Evolutionary conservation across 2,888 invertebrate species (phyloP), one percentile per base, ranked within the genome.

Genomic region (Holacanthella duospinosa): DNA sequence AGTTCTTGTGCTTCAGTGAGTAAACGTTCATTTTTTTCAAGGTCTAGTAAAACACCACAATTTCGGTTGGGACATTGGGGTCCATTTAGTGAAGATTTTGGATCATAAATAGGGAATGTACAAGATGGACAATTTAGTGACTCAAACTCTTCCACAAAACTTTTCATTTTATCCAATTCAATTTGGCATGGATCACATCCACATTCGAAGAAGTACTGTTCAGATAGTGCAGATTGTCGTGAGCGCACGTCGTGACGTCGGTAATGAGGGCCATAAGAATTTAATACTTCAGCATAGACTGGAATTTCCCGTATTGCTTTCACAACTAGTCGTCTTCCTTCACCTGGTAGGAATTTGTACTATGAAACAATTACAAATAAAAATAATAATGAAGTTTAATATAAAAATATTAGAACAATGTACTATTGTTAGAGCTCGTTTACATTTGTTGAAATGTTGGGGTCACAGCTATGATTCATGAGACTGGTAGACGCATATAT

Each of bases 401-500:
- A 16, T 16, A 36, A 36, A 36, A 9, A 36, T n/a, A n/a, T n/a
- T n/a, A 6, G 36, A 36, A 36, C 36, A 6, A 36, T 6, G 36
- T 9, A 36, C 6, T 9, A 48, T 9, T 48, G 36, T 36, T 12
- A 16, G 36, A 36, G 6, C 36, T 16, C 9, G 6, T 36, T 36
- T 36, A 48, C 48, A 21, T 21, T 48, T 4, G 48, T 48, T 4
- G 48, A 48, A 48, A 48, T 48, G 78, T 89, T 90, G 1, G 92
- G 89, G 65, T 85, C 82, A 78, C 94, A 94, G 1, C 91, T 89
- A 76, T 94, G 94, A 78, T 94, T 91, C 29, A 93, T 77, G 61
- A 93, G 79, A 76, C 89, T 89, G 57, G 84, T 79, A 73, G 88
- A 87, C 1, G 87, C 84, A 79, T 87, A 89, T 3, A 87, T 85